Percentiles rank a stretch among this genome's conserved stretches.
phyloP scores from a whole-genome alignment of 2,888 invertebrate species.

The Rhamnusium bicolor region DNA sequence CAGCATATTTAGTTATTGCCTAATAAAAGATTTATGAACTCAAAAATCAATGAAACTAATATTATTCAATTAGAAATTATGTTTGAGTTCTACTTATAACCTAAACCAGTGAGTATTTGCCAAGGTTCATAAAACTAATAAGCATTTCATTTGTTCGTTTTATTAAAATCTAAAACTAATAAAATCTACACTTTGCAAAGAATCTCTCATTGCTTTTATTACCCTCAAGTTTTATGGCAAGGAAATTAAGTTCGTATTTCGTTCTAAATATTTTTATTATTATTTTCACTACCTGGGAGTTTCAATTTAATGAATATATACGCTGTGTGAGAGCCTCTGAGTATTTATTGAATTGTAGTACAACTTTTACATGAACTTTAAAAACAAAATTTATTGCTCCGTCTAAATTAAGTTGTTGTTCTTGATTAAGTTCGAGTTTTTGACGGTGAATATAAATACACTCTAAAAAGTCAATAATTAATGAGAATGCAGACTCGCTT shows the following conservation, averaged over 20 bases:
- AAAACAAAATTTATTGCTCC: slow-evolving; percentile 60
- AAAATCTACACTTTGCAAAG: slow-evolving; percentile 8
- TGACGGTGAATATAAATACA: slow-evolving; percentile 55
- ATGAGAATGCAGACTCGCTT: slow-evolving; percentile 35
- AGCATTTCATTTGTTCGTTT: background rate
- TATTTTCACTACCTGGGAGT: slow-evolving; percentile 34
- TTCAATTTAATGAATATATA: slow-evolving; percentile 41
- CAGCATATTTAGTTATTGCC: too few species aligned
- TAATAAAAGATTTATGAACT: too few species aligned
- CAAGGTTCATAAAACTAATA: background rate
- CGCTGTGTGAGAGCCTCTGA: slow-evolving; percentile 50
- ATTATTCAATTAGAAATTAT: too few species aligned
- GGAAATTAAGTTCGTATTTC: slow-evolving; percentile 15
- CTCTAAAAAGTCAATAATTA: slow-evolving; percentile 43
- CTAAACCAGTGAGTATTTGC: background rate
- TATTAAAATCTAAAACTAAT: slow-evolving; percentile 7
- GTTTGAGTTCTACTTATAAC: too few species aligned
- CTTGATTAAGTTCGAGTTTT: slow-evolving; percentile 56
- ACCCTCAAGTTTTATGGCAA: background rate
- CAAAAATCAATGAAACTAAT: too few species aligned
- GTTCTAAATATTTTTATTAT: slow-evolving; percentile 28
- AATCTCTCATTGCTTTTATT: background rate
- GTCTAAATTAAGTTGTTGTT: slow-evolving; percentile 64
- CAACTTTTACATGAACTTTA: slow-evolving; percentile 61
- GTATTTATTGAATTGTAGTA: slow-evolving; percentile 62